Evolutionary conservation across 2,113 vertebrate genomes (phyloP), one percentile per base, ranked within the genome.

Genomic region (Caretta caretta): DNA sequence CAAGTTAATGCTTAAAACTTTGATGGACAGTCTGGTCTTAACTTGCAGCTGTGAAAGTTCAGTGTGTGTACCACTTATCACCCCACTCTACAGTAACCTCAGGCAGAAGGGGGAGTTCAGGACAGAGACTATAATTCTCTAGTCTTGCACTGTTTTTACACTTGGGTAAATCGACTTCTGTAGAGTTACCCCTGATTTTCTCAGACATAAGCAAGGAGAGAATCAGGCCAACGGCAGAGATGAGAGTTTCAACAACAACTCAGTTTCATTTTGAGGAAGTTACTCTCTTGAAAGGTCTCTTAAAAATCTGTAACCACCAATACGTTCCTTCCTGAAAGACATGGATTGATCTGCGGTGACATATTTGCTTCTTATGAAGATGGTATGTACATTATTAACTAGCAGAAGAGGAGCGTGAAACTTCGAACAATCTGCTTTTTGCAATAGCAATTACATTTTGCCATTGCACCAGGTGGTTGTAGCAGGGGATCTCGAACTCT

Each of bases 41-140:
- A 54, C 24, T 42, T n/a, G 8, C 16, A 1, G 62, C 0, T 76
- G 48, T 59, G 53, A 54, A 19, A 54, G 53, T 9, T 22, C 22
- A 22, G 20, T 54, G 57, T 42, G 27, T 46, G n/a, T 31, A 16
- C 25, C 22, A 27, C 24, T 4, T 0, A 14, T 7, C 48, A 50
- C 1, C 24, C 51, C 1, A 0, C 27, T 88, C 72, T 22, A 24
- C 1, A 1, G 10, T 46, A 13, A 89, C 83, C 48, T 89, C 85
- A 38, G 22, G 0, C 8, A 3, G 53, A 10, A 29, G 75, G 14
- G 14, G 13, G 24, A 14, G 25, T 48, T 48, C 42, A 78, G 46
- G 42, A 27, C 8, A 72, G 35, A 72, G 65, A 20, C n/a, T 20
- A 22, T 4, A 69, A 69, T 69, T 69, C 31, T n/a, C 65, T 17